Conservation (phyloP, 37 sponge, comb jelly and placozoan genomes). For the Ianthella basta region DNA sequence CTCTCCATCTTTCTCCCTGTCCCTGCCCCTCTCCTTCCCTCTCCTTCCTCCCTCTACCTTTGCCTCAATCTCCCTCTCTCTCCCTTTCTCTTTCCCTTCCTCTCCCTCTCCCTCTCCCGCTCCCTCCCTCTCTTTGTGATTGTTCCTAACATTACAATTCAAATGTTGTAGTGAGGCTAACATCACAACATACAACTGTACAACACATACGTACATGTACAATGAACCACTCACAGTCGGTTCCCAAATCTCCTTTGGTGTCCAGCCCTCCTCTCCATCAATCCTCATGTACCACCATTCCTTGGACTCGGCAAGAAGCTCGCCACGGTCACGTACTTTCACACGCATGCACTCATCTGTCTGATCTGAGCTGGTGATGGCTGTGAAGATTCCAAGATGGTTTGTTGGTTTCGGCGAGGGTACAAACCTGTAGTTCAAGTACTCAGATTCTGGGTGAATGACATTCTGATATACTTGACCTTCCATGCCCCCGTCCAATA, state of each 20-base stretch:
- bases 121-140: too few species aligned
- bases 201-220: too few species aligned
- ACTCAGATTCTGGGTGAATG: neutral
- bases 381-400: slow-evolving; percentile 12
- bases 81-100: too few species aligned
- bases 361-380: neutral
- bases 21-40: too few species aligned
- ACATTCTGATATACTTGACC: neutral
- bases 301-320: slow-evolving; percentile 6
- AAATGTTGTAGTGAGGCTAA: too few species aligned
- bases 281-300: slow-evolving; percentile 38
- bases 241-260: slow-evolving; percentile 20
- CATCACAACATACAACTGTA: too few species aligned
- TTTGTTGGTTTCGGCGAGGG: neutral
- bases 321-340: neutral
- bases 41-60: too few species aligned
- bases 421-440: neutral
- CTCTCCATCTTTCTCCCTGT: too few species aligned
- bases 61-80: too few species aligned
- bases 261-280: slow-evolving; percentile 20
- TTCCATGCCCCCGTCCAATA: neutral
- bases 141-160: too few species aligned
- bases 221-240: slow-evolving; percentile 20
- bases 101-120: too few species aligned
- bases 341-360: slow-evolving; percentile 15